Conservation (phyloP, 2,888 invertebrate genomes). For the Chrysolina oricalcia region DNA sequence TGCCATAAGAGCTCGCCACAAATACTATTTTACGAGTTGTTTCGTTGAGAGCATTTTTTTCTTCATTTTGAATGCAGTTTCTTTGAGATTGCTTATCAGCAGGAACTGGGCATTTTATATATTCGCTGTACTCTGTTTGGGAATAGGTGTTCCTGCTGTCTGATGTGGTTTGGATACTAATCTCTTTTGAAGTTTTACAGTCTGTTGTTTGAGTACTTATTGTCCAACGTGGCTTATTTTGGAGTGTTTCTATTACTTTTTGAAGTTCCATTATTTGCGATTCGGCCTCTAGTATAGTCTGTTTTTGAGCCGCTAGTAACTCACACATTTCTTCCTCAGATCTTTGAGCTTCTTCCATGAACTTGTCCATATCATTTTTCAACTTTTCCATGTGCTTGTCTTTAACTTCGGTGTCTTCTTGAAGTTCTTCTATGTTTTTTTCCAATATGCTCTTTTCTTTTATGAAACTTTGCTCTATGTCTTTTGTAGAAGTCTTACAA, state of each 20-base stretch:
- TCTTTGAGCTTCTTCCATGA: not conserved
- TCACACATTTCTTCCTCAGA: too few relatives aligned
- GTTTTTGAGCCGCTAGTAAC: not conserved
- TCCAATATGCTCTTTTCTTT: constrained; percentile 5
- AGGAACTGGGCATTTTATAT: too few relatives aligned
- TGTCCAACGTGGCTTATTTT: constrained; percentile 1
- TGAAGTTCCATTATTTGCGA: constrained; percentile 6
- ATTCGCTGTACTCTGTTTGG: constrained; percentile 13
- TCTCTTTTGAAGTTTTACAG: constrained; percentile 1
- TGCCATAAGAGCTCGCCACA: too few relatives aligned
- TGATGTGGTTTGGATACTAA: not conserved
- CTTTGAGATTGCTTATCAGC: too few relatives aligned
- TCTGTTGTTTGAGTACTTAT: constrained; percentile 2
- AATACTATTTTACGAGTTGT: too few relatives aligned
- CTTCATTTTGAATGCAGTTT: too few relatives aligned
- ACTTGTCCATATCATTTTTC: not conserved
- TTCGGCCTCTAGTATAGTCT: constrained; percentile 2
- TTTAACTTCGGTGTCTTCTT: constrained; percentile 1
- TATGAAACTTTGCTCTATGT: constrained; percentile 7
- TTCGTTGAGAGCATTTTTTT: too few relatives aligned
- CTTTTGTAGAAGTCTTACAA: not conserved
- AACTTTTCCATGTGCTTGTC: constrained; percentile 15
- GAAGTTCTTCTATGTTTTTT: constrained; percentile 17
- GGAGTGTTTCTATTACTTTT: not conserved
- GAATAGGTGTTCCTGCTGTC: not conserved